Conservation (phyloP, 2,113 vertebrate genomes). For the Puntigrus tetrazona region DNA sequence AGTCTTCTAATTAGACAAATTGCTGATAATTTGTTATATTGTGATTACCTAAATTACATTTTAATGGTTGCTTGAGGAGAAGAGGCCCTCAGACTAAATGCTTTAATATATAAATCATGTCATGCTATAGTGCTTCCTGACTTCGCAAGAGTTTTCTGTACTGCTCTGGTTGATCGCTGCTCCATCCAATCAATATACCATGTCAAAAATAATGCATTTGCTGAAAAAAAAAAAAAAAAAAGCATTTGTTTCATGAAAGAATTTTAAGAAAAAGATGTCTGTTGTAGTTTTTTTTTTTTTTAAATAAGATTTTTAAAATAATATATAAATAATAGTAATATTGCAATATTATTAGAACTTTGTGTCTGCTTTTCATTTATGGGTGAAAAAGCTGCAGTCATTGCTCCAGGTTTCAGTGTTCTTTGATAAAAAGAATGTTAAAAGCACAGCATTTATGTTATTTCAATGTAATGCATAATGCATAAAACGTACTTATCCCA, state of each 20-base stretch:
- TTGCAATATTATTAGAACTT: background rate
- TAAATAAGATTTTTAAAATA: background rate
- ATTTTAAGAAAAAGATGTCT: too few species aligned
- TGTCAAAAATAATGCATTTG: background rate
- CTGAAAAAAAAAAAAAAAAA: too few species aligned
- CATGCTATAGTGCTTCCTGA: background rate
- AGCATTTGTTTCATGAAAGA: too few species aligned
- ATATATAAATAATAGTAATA: background rate
- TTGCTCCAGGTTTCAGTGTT: too few species aligned
- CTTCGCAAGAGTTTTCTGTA: background rate
- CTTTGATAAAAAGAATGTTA: background rate
- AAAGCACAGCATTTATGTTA: background rate
- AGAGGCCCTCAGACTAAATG: background rate
- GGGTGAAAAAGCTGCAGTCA: too few species aligned
- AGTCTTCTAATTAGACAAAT: slow-evolving; percentile 31
- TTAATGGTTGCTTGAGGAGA: slow-evolving; percentile 21
- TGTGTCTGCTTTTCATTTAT: too few species aligned
- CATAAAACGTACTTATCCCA: too few species aligned
- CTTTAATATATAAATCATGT: background rate
- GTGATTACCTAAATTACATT: slow-evolving; percentile 37
- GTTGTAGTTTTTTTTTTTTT: background rate
- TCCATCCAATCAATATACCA: background rate
- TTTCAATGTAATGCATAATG: too few species aligned
- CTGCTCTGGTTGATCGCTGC: background rate
- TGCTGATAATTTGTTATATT: slow-evolving; percentile 12